Percentiles rank a stretch among this genome's conserved stretches.
These are phyloP conservation scores for Bungarus multicinctus DNA, from an alignment of 2,113 vertebrate genomes.

Conservation along the genomic window DNA sequence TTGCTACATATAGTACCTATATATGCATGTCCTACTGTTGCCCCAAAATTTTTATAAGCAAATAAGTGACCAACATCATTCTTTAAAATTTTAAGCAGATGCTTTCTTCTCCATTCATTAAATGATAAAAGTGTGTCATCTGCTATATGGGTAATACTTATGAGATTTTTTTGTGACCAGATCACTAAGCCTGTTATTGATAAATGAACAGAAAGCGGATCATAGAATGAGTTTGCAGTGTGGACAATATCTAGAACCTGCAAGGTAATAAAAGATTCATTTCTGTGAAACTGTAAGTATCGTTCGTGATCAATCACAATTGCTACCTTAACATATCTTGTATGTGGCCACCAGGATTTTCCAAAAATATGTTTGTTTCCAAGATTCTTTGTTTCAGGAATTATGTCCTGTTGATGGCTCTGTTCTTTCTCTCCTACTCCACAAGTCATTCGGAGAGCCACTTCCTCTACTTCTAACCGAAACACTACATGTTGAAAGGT, in stretches of 20 bases:
- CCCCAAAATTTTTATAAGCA: background rate
- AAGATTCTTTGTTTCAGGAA: background rate
- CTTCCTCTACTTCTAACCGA: slow-evolving; percentile 9
- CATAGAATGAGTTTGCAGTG: background rate
- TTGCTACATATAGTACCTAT: background rate
- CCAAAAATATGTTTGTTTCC: background rate
- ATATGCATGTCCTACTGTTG: background rate
- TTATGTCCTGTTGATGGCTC: slow-evolving; percentile 5
- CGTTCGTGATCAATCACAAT: background rate
- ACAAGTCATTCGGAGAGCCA: background rate
- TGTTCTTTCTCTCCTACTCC: background rate
- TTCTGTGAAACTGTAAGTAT: slow-evolving; percentile 29
- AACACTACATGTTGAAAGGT: slow-evolving; percentile 53
- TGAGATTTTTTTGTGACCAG: background rate
- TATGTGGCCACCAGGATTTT: background rate
- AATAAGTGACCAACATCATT: slow-evolving; percentile 27
- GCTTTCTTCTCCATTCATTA: rapidly evolving
- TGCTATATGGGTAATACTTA: background rate
- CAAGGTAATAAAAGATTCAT: background rate
- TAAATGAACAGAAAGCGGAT: background rate
- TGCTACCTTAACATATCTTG: slow-evolving; percentile 20
- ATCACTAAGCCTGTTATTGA: background rate
- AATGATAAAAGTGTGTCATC: background rate
- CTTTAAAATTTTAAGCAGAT: background rate
- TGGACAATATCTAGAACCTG: slow-evolving; percentile 1